Percentiles rank a stretch among this genome's conserved stretches.
Conservation (phyloP, 2,113 vertebrate species). For the Catagonus wagneri region DNA sequence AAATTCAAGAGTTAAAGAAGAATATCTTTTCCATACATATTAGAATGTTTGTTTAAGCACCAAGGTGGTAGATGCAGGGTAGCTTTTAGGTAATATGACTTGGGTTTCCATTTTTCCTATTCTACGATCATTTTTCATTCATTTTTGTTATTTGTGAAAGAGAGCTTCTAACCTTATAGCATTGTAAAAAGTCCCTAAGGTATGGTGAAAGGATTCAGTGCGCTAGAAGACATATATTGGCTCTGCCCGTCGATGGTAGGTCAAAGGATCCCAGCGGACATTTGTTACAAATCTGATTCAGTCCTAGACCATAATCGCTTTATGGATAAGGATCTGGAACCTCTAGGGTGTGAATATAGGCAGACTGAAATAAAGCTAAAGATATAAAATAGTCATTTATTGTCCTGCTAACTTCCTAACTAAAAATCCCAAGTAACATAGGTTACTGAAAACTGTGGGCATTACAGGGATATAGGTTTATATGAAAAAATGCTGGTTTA, state of each 20-base stretch:
- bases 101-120: conserved; percentile 70
- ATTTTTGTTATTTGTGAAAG: conserved; percentile 65
- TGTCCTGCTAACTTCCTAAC: conserved; percentile 28
- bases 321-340: conserved; percentile 72
- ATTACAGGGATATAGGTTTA: background rate
- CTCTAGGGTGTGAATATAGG: conserved; percentile 69
- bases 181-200: conserved; percentile 59
- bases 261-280: conserved; percentile 77
- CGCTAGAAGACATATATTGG: conserved; percentile 53
- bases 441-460: background rate
- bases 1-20: conserved; percentile 38
- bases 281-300: conserved; percentile 80
- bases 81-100: conserved; percentile 45
- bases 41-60: background rate
- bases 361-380: conserved; percentile 73
- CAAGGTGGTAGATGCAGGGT: background rate
- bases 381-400: conserved; percentile 44
- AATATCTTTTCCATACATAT: background rate
- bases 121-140: conserved; percentile 66
- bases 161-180: conserved; percentile 32
- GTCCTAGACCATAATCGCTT: conserved; percentile 75
- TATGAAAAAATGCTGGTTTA: conserved; percentile 48
- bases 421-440: conserved; percentile 45
- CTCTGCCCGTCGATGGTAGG: conserved; percentile 60
- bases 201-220: conserved; percentile 59